Evolutionary conservation across 2,888 invertebrate species (phyloP).

Genomic region (Sesamia inferens): DNA sequence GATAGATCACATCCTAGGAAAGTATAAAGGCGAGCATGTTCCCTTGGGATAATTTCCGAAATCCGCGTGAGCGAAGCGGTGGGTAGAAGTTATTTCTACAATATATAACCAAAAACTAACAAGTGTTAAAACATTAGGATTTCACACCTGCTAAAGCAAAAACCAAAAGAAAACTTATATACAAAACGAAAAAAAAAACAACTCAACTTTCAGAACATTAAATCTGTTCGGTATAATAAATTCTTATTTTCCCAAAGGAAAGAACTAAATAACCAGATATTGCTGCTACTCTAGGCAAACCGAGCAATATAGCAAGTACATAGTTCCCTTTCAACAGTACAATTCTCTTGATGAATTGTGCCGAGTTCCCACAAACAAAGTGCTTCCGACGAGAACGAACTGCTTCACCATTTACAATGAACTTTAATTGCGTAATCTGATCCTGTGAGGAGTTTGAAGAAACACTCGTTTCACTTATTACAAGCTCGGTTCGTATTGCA

Average conservation of each 20-base stretch:
- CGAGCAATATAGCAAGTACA: slow-evolving; percentile 45
- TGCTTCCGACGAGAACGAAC: slow-evolving; percentile 70
- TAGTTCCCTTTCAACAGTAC: slow-evolving; percentile 65
- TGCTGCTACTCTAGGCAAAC: slow-evolving; percentile 8
- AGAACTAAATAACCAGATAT: slow-evolving; percentile 33
- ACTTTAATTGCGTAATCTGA: slow-evolving; percentile 79
- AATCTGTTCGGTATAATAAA: slow-evolving; percentile 27
- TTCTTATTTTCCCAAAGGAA: slow-evolving; percentile 40
- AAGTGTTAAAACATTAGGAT: slow-evolving; percentile 34
- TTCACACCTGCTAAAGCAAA: slow-evolving; percentile 18
- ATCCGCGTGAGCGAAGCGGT: neutral
- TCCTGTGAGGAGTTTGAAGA: slow-evolving; percentile 67
- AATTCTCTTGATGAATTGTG: slow-evolving; percentile 75
- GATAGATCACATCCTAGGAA: neutral
- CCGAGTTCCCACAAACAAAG: slow-evolving; percentile 72
- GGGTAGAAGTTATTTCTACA: neutral
- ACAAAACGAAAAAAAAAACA: slow-evolving; percentile 24
- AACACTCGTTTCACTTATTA: slow-evolving; percentile 66
- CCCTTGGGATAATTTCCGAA: neutral
- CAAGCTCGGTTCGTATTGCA: slow-evolving; percentile 50
- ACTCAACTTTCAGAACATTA: slow-evolving; percentile 40
- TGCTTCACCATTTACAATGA: slow-evolving; percentile 71
- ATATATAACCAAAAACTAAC: slow-evolving; percentile 1
- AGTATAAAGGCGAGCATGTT: neutral
- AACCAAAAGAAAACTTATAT: slow-evolving; percentile 21